Base-by-base conservation (phyloP, 2,797 vertebrate species). In the Falco rusticolus region DNA sequence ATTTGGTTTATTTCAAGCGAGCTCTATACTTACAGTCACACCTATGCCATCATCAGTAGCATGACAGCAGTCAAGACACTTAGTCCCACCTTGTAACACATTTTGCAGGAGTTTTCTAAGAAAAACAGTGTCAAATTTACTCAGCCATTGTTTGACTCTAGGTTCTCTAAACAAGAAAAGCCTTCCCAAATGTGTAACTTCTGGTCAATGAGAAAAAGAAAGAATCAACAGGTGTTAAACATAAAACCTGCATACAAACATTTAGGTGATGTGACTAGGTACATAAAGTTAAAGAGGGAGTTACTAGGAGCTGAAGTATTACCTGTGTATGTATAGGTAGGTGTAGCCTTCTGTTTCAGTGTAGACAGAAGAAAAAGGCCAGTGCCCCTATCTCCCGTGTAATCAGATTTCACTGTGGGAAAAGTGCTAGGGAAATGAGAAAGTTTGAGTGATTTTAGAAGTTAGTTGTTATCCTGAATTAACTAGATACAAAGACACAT, bases 1-100 rank as follows among this genome's bases (percentile, higher is more conserved):
- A n/a, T 54, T 66, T 87, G 16, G 34, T 94, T 91, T 81, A 56
- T 84, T 93, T 84, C 66, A 79, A 80, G 48, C 87, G 54, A 84
- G 19, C 4, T 39, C 26, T 31, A 39, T 2, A 3, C 7, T 41
- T 63, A 34, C 2, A 91, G 17, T 14, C 8, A 5, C 28, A 17
- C 18, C 48, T 66, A 11, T 0, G 0, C 22, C 69, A 66, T 22
- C 2, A 2, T 64, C n/a, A 39, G 61, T 28, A 87, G 28, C 33
- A 34, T 28, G 53, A 69, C 37, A 92, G n/a, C 29, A 60, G 37
- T 31, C n/a, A 88, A 48, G 50, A 50, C 41, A 56, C 57, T 77
- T 83, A 65, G 4, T 7, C 45, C 22, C 0, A 26, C 61, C 6
- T 48, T 24, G 16, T 59, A 54, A 74, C 26, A 77, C 2, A 24